phyloP scores from a whole-genome alignment of 2,888 invertebrate species.

The Zonitis immaculata region DNA sequence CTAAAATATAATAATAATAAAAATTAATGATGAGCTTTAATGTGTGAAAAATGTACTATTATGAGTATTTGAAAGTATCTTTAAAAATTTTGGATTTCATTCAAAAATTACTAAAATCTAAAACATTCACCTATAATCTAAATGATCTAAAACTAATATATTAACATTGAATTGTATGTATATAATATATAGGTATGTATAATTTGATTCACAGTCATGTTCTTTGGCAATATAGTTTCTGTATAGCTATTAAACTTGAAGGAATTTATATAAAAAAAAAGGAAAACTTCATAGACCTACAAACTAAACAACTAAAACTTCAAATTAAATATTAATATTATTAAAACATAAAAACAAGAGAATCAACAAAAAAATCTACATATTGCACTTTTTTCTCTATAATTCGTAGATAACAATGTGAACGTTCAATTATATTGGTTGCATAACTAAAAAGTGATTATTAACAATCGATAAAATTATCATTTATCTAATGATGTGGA shows the following conservation, averaged over 20 bases:
- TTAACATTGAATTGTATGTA: constrained; percentile 40
- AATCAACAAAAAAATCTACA: constrained; percentile 21
- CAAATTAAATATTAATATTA: constrained; percentile 10
- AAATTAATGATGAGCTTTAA: constrained; percentile 24
- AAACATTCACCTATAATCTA: constrained; percentile 38
- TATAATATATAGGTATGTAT: constrained; percentile 41
- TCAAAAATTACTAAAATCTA: constrained; percentile 31
- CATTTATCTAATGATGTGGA: constrained; percentile 22
- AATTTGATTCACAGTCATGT: constrained; percentile 48
- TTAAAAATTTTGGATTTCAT: constrained; percentile 28
- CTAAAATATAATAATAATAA: constrained; percentile 17
- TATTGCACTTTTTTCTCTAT: constrained; percentile 29
- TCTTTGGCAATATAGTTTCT: constrained; percentile 45
- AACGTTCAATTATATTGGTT: constrained; percentile 26
- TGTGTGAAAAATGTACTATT: constrained; percentile 29
- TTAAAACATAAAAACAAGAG: constrained; percentile 9
- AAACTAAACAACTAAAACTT: constrained; percentile 11
- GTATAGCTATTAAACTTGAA: constrained; percentile 27
- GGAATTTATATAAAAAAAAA: neutral
- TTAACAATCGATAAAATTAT: constrained; percentile 19
- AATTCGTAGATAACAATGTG: constrained; percentile 16
- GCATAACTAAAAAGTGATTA: constrained; percentile 21
- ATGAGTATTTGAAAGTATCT: constrained; percentile 24
- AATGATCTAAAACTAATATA: constrained; percentile 32
- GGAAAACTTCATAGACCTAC: constrained; percentile 15